These are phyloP conservation scores for Leptatherina wallacei DNA, from an alignment of 2,797 vertebrate genomes.

Conservation along the genomic window DNA sequence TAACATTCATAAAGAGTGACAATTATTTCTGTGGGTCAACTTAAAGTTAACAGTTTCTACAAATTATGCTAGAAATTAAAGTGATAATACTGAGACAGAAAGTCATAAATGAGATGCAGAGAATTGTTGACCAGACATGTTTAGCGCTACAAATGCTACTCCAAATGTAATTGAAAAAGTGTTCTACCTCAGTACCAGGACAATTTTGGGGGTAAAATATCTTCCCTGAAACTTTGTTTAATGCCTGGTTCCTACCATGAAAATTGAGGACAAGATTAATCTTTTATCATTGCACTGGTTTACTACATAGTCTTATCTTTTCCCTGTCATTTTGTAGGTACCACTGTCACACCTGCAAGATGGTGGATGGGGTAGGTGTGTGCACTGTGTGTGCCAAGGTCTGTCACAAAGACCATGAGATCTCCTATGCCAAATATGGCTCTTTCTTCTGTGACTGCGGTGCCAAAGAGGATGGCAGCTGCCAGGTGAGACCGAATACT, in stretches of 20 bases:
- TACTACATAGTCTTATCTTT: slow-evolving; percentile 31
- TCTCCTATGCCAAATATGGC: slow-evolving; percentile 99
- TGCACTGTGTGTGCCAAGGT: slow-evolving; percentile 99
- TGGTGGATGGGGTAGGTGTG: slow-evolving; percentile 99
- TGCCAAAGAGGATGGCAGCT: slow-evolving; percentile 99
- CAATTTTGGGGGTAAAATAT: not conserved
- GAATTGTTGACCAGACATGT: no score
- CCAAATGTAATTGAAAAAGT: not conserved
- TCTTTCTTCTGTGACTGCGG: slow-evolving; percentile 99
- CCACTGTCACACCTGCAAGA: slow-evolving; percentile 99
- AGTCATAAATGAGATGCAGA: no score
- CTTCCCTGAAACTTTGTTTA: not conserved
- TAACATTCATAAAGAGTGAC: not conserved
- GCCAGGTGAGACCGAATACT: slow-evolving; percentile 94
- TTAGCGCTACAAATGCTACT: not conserved
- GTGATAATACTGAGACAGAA: no score
- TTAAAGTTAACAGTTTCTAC: no score
- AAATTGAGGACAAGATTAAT: not conserved
- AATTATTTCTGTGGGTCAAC: no score
- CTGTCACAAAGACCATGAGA: slow-evolving; percentile 99
- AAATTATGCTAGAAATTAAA: no score
- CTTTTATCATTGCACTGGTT: slow-evolving; percentile 8
- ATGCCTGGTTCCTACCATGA: not conserved
- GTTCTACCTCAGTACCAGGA: not conserved
- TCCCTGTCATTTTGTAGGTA: slow-evolving; percentile 86